Percentiles rank a stretch among this genome's conserved stretches.
phyloP scores from a whole-genome alignment of 1,140 invertebrate genomes.

The Drosophila pectinifera region DNA sequence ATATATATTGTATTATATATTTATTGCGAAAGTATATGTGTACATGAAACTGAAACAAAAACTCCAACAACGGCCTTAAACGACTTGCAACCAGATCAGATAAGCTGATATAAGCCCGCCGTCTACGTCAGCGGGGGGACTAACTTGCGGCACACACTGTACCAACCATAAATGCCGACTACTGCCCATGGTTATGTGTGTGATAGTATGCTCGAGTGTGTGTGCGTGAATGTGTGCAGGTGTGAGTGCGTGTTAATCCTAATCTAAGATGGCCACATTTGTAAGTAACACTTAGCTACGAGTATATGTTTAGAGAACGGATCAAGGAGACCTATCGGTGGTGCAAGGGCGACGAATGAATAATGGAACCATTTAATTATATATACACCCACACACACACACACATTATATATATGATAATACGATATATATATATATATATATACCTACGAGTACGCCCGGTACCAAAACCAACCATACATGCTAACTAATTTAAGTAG shows the following conservation, averaged over 20 bases:
- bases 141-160: conserved; percentile 65
- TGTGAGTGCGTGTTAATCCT: conserved; percentile 40
- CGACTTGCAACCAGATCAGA: conserved; percentile 51
- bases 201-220: conserved; percentile 14
- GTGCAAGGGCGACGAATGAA: conserved; percentile 47
- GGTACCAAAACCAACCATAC: conserved; percentile 27
- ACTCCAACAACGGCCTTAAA: conserved; percentile 76
- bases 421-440: conserved; percentile 10
- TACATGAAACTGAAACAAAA: conserved; percentile 47
- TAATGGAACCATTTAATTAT: conserved; percentile 63
- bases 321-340: conserved; percentile 54
- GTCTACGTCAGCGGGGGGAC: conserved; percentile 38
- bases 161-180: conserved; percentile 52
- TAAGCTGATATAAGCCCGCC: conserved; percentile 39
- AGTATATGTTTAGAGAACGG: conserved; percentile 64
- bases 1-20: conserved; percentile 39
- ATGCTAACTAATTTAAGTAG: conserved; percentile 71
- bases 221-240: conserved; percentile 5
- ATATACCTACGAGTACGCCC: conserved; percentile 39
- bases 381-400: conserved; percentile 28
- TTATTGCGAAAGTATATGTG: conserved; percentile 26
- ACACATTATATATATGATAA: conserved; percentile 28
- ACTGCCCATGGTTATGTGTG: conserved; percentile 71
- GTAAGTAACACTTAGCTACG: conserved; percentile 72
- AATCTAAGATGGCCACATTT: conserved; percentile 74